Base-by-base conservation (phyloP, 1,140 invertebrate species). In the Eumeta japonica region DNA sequence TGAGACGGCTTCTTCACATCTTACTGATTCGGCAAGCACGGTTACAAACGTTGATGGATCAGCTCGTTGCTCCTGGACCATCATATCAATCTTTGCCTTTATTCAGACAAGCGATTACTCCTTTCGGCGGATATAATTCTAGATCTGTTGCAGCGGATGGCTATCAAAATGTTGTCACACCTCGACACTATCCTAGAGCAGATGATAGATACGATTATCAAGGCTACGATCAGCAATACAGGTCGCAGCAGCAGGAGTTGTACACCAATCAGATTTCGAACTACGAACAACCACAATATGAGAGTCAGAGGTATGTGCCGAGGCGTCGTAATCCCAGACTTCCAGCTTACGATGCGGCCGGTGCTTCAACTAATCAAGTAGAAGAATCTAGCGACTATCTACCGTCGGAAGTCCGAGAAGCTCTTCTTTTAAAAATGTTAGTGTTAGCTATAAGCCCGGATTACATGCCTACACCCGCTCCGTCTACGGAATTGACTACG, bases 391-490 rank as follows among this genome's bases (percentile, higher is more conserved):
- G 78, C 3, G 82, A 85, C 45, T 83, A 81, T 46, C 47, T 86
- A 10, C 85, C 84, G 7, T 67, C 81, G 0, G 80, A 84, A 16
- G 80, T 86, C 5, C 63, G 84, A 24, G 85, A 87, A 60, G 83
- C 84, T 43, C 55, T 87, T 12, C 48, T 87, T 3, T 47, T 86
- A 32, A 80, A 83, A 46, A 86, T 87, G 84, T 55, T 87, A 2
- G 81, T 86, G 45, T 48, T 86, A 12, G 84, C 83, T 0, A 85
- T 86, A 34, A 83, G 82, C 50, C 78, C 81, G 1, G 81, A 83
- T 45, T 76, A 78, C 28, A 75, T 79, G 18, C 51, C 78, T 3
- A 63, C 60, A 2, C 55, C 59, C 3, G 58, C 55, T 14, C 58
- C 64, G 3, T 52, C 55, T 4, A 61, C 62, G 0, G 62, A 67